phyloP scores from a whole-genome alignment of 2,888 invertebrate genomes.

The Rhagophthalmus giganteus region DNA sequence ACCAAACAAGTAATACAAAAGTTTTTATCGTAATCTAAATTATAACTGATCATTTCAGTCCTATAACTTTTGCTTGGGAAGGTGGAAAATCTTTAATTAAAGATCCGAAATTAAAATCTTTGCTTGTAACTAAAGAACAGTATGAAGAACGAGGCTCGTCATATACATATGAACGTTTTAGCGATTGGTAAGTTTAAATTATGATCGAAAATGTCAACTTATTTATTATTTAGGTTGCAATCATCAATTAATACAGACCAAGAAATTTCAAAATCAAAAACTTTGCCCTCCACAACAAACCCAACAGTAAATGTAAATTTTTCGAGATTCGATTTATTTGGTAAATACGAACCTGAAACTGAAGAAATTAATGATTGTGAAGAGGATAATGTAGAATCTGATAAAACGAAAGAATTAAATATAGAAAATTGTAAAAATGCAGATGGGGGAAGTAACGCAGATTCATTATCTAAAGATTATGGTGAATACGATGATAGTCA shows the following conservation, averaged over 20 bases:
- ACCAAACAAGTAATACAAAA: conserved; percentile 63
- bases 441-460: conserved; percentile 3
- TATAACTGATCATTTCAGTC: conserved; percentile 57
- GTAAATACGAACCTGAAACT: conserved; percentile 21
- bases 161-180: conserved; percentile 62
- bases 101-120: conserved; percentile 72
- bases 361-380: conserved; percentile 10
- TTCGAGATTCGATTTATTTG: conserved; percentile 25
- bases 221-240: conserved; percentile 11
- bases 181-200: conserved; percentile 50
- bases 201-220: too few species aligned
- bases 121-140: conserved; percentile 78
- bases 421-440: conserved; percentile 13
- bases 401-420: conserved; percentile 7
- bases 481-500: conserved; percentile 4
- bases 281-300: conserved; percentile 2
- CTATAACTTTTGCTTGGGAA: conserved; percentile 84
- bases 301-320: conserved; percentile 16
- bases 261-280: conserved; percentile 4
- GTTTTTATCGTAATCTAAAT: conserved; percentile 25
- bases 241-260: conserved; percentile 1
- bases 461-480: conserved; percentile 7
- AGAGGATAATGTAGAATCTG: conserved; percentile 4
- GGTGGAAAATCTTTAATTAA: conserved; percentile 79
- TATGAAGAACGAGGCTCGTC: conserved; percentile 84